phyloP scores from a whole-genome alignment of 1,140 invertebrate species.

The Ostrea edulis region DNA sequence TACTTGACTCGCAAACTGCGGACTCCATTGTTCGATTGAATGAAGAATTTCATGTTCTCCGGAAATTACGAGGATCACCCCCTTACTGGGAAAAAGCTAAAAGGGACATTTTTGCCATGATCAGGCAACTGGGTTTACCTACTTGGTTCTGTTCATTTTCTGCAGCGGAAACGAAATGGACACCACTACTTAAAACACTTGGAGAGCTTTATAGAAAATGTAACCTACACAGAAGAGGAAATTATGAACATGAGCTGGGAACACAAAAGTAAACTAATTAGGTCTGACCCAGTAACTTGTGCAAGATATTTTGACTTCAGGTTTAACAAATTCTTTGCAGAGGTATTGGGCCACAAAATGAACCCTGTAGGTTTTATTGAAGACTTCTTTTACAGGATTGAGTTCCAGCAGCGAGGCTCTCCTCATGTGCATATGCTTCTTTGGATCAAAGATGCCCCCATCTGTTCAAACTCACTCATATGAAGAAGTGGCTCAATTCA shows the following conservation, averaged over 20 bases:
- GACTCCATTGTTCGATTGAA: slow-evolving; percentile 46
- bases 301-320: too few species aligned
- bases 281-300: background rate
- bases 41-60: slow-evolving; percentile 55
- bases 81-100: slow-evolving; percentile 55
- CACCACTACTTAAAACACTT: slow-evolving; percentile 49
- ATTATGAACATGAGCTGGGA: too few species aligned
- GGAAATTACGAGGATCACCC: slow-evolving; percentile 57
- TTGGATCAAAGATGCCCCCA: background rate
- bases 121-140: too few species aligned
- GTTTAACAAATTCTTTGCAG: background rate
- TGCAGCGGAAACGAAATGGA: slow-evolving; percentile 43
- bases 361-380: background rate
- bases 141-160: too few species aligned
- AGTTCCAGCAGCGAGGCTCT: background rate
- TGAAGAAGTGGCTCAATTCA: background rate
- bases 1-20: background rate
- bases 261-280: too few species aligned
- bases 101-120: slow-evolving; percentile 60
- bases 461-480: background rate
- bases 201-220: too few species aligned
- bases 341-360: background rate
- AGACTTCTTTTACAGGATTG: too few species aligned
- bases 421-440: background rate
- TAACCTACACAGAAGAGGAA: too few species aligned